phyloP scores from a whole-genome alignment of 2,888 invertebrate species.

The Cabera pusaria region DNA sequence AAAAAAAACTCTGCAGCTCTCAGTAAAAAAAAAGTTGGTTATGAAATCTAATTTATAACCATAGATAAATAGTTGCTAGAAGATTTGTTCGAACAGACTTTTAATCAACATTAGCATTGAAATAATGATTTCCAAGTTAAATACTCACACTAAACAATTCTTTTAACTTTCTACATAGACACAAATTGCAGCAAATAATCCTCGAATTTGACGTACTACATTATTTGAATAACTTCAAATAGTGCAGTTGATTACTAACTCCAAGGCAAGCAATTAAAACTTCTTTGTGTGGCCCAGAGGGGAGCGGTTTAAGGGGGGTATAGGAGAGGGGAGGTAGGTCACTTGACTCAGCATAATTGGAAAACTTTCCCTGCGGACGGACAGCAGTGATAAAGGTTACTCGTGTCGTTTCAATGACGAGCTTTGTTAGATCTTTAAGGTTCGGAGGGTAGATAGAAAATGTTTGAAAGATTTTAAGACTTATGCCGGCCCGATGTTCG shows the following conservation, averaged over 20 bases:
- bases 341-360: constrained; percentile 75
- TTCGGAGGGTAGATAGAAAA: constrained; percentile 19
- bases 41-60: too few relatives aligned
- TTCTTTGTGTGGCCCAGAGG: constrained; percentile 68
- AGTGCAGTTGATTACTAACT: constrained; percentile 69
- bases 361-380: constrained; percentile 37
- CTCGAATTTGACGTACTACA: constrained; percentile 34
- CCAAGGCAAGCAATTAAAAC: constrained; percentile 80
- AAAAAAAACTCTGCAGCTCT: too few relatives aligned
- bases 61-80: too few relatives aligned
- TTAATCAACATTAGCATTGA: too few relatives aligned
- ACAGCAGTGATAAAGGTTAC: constrained; percentile 32
- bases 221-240: constrained; percentile 58
- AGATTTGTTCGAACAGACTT: too few relatives aligned
- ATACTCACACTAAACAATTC: too few relatives aligned
- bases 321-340: constrained; percentile 49
- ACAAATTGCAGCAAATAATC: constrained; percentile 25
- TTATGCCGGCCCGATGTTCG: too few relatives aligned
- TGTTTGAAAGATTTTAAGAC: too few relatives aligned
- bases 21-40: too few relatives aligned
- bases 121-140: too few relatives aligned
- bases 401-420: constrained; percentile 29
- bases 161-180: too few relatives aligned
- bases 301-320: constrained; percentile 24
- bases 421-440: constrained; percentile 28